phyloP scores from a whole-genome alignment of 2,888 invertebrate genomes.

The Molorchus minor region DNA sequence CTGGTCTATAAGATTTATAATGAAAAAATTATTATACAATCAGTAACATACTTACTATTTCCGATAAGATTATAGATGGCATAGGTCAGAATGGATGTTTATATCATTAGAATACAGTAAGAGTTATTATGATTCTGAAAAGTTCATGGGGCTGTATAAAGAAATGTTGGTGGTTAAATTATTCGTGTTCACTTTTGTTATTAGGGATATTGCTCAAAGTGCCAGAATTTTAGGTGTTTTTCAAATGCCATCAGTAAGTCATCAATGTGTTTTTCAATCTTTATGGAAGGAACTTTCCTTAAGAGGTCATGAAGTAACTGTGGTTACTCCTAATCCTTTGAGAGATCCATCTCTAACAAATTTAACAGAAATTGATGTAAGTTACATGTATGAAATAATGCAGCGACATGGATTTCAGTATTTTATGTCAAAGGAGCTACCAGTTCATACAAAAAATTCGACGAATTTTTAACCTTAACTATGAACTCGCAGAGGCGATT shows the following conservation, averaged over 20 bases:
- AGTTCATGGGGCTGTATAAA: too few relatives aligned
- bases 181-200: too few relatives aligned
- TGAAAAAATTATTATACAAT: too few relatives aligned
- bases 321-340: constrained; percentile 53
- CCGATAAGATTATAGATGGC: too few relatives aligned
- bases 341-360: constrained; percentile 50
- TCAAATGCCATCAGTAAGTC: constrained; percentile 48
- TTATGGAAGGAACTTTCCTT: constrained; percentile 52
- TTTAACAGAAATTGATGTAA: constrained; percentile 54
- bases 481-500: constrained; percentile 42
- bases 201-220: constrained; percentile 17
- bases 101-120: too few relatives aligned
- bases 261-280: constrained; percentile 49
- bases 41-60: too few relatives aligned
- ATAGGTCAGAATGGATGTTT: too few relatives aligned
- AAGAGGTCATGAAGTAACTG: constrained; percentile 53
- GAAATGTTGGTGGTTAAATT: too few relatives aligned
- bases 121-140: too few relatives aligned
- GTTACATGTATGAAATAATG: constrained; percentile 42
- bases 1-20: too few relatives aligned
- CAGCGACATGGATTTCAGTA: constrained; percentile 46
- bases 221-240: constrained; percentile 49
- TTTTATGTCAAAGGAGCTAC: constrained; percentile 46
- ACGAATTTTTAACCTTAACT: constrained; percentile 43
- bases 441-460: constrained; percentile 43